Base-by-base conservation (phyloP, 2,113 vertebrate species). In the Serilophus lunatus region DNA sequence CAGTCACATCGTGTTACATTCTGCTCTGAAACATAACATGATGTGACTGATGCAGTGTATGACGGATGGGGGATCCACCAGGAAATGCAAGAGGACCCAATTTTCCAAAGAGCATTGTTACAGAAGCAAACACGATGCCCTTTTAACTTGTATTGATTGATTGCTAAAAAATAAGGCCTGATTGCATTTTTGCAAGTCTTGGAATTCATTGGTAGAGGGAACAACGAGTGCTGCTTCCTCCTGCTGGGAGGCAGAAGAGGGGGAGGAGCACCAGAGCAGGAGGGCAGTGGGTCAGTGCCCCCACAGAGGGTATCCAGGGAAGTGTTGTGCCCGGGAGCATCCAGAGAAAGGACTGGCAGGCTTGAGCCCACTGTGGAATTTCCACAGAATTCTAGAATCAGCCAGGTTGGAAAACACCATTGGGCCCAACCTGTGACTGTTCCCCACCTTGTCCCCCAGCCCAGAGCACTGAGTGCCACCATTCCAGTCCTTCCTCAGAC, bases 121-220 rank as follows among this genome's bases (percentile, higher is more conserved):
- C 95, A 88, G 97, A 82, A 97, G 94, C 92, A 95, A 76, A 95
- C 91, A 92, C 45, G 28, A 60, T 95, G 96, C 96, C 96, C 97
- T 97, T 98, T 97, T 94, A 97, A 87, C 96, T 97, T 44, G 68
- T 82, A 79, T 96, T 97, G 96, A 95, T 97, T 97, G 97, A 93
- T 93, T 85, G 86, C 94, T 97, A 71, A 97, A 88, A 92, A 95
- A 94, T 92, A 91, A 95, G 93, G 79, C 47, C 91, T 28, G 88
- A 83, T 95, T 82, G 15, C 71, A 47, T 56, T 95, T 97, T 47
- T 57, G 95, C 83, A 68, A 91, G 89, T 51, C 25, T 92, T 76
- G 18, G 95, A 69, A 92, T 97, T 90, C 92, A 94, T 92, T 64
- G 83, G 64, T 45, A 44, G 90, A 63, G 68, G 63, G 71, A 88